A percentile compares a stretch with the other conserved stretches of the same genome.
Conservation (phyloP, 2,113 vertebrate genomes). For the Himantopus leucocephalus region DNA sequence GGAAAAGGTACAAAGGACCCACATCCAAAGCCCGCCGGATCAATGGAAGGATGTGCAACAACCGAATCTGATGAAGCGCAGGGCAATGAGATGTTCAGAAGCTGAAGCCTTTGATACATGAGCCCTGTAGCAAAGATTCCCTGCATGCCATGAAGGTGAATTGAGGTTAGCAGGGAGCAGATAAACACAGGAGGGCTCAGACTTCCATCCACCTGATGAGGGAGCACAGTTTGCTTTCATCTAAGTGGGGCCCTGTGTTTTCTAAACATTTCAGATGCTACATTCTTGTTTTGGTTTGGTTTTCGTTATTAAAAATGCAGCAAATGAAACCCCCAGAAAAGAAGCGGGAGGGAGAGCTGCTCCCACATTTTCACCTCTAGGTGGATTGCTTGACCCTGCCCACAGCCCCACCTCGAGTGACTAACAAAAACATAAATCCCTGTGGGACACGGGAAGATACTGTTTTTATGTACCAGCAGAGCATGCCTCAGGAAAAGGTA, state of each 20-base stretch:
- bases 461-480: background rate
- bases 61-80: background rate
- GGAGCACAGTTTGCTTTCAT: constrained; percentile 42
- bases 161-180: constrained; percentile 47
- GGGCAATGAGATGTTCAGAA: background rate
- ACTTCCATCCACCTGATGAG: constrained; percentile 61
- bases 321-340: constrained; percentile 34
- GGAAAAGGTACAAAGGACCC: constrained; percentile 1
- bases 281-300: constrained; percentile 30
- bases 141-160: constrained; percentile 47
- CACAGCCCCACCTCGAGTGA: constrained; percentile 23
- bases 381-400: constrained; percentile 52
- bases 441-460: background rate
- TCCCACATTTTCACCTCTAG: constrained; percentile 57
- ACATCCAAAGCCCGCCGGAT: background rate
- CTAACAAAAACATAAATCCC: background rate
- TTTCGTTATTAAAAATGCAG: constrained; percentile 41
- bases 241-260: background rate
- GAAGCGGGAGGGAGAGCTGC: constrained; percentile 16
- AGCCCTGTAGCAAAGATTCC: constrained; percentile 54
- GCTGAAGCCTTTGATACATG: constrained; percentile 31
- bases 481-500: constrained; percentile 15
- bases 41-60: constrained; percentile 10
- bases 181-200: constrained; percentile 38
- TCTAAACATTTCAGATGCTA: constrained; percentile 31